Evolutionary conservation across 2,888 invertebrate species (phyloP), one percentile per base, ranked within the genome.

Genomic region (Ceramica pisi): DNA sequence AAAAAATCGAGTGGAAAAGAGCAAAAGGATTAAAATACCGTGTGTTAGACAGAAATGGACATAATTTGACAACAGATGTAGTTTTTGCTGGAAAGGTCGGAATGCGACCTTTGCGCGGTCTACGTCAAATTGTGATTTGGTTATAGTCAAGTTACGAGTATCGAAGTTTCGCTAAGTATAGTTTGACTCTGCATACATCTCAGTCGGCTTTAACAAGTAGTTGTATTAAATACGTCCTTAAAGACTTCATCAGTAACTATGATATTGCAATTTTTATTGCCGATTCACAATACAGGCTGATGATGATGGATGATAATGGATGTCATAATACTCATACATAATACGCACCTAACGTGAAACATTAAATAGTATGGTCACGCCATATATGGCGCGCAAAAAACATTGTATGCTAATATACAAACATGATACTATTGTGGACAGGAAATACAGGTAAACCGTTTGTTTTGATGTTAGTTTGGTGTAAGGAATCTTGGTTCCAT

Each of bases 391-490:
- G 41, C 5, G 53, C 65, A 21, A 51, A 55, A 35, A n/a, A 44
- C 62, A 67, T 77, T 77, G 80, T 77, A n/a, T 77, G 74, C 35
- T 62, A 76, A 77, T 56, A 44, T n/a, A 2, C 38, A 41, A 16
- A 51, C 50, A 23, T 51, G 23, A 51, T 51, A 14, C 0, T 5
- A 6, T 50, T 19, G 16, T 38, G 50, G 14, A 21, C 55, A 56
- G n/a, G 12, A 57, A 5, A 23, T 23, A 14, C 19, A 14, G 2
- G n/a, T 44, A 16, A 26, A 26, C 21, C n/a, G n/a, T 21, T 57
- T 41, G 12, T 23, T 50, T 50, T 50, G 2, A 16, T 72, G 21
- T 14, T 31, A 19, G 21, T 7, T 31, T 26, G 14, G 12, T 23
- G 6, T 50, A 23, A 1, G 38, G 4, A 41, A 14, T 41, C 41